Base-by-base conservation (phyloP, 1,140 invertebrate genomes). In the Adoxophyes honmai region DNA sequence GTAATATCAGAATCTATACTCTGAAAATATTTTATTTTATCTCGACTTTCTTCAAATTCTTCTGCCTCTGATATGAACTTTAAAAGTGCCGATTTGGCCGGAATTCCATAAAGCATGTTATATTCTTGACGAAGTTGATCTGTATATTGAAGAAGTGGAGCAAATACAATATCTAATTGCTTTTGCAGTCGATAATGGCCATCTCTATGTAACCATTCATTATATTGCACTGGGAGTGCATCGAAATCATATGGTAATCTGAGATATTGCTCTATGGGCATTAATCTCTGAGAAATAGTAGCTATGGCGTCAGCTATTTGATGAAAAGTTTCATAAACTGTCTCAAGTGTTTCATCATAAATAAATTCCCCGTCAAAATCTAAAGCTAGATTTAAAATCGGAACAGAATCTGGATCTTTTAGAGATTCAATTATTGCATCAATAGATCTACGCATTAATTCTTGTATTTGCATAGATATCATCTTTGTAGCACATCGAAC, bases 1-100 rank as follows among this genome's bases (percentile, higher is more conserved):
- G 89, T 90, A 34, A 94, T 90, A 68, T 91, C 90, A 28, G 90
- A 87, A 63, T 92, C 90, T 21, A 91, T 91, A 5, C 70, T 72
- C 71, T 92, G 91, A 60, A 92, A 93, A 60, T 90, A 89, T 60
- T 90, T 81, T 35, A 94, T 91, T 75, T 92, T 91, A 16, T 89
- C 84, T 34, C 90, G 89, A 39, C 90, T 91, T 36, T 89, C 89
- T 57, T 92, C 90, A 72, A 93, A 93, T 21, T 75, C 70, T 55
- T 69, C 55, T 36, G 63, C 54, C 44, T 85, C 61, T 52, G 79
- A 52, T 51, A 82, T 80, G 63, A 87, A 88, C 65, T 78, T 63
- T 8, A 66, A 44, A 16, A 88, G 57, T 21, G 73, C 66, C 36
- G 52, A 61, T 72, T 81, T 79, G 10, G 77, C 86, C 18, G 68